Evolutionary conservation across 35 echinoderm and acorn worm genomes (phyloP), one percentile per base, ranked within the genome.

Genomic region (Apostichopus japonicus): DNA sequence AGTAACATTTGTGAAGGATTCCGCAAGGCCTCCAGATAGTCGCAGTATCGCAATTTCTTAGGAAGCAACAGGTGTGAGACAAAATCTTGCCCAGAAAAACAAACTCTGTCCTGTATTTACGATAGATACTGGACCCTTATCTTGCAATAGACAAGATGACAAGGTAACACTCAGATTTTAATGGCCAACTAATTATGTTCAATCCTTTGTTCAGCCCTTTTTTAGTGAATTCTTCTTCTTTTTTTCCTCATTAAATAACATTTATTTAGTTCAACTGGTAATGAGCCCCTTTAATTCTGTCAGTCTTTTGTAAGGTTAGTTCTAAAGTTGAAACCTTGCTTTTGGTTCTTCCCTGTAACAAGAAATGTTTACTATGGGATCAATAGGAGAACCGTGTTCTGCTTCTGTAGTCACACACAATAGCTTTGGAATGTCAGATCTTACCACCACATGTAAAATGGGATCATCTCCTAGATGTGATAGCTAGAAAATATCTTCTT

Each of bases 281-380:
- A 15, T 15, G 63, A 67, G 63, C 3, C 19, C 8, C 19, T 44
- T 44, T 44, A 44, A 44, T 44, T 44, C 33, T 44, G 33, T 44
- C 33, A 44, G 33, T 44, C 33, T 44, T 4, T 44, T 44, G 33
- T 44, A 44, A 44, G 33, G 33, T 44, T 44, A 44, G 33, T 44
- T 44, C 33, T 44, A 44, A 44, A 44, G 33, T 44, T 44, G 33
- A 44, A 44, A 44, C 33, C 33, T 44, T 44, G 10, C 0, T 67
- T 10, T 19, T 19, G 11, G 9, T 19, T 19, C 19, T 19, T 67
- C 2, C 33, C 6, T 52, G 79, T 83, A 83, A 83, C 79, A 1
- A 83, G 79, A 83, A 83, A 83, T 83, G 79, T 83, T 83, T 83
- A 83, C 79, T 52, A 55, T 14, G 16, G 79, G 79, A 83, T 83